Evolutionary conservation across 2,797 vertebrate species (phyloP), one percentile per base, ranked within the genome.

Genomic region (Valencia hispanica): DNA sequence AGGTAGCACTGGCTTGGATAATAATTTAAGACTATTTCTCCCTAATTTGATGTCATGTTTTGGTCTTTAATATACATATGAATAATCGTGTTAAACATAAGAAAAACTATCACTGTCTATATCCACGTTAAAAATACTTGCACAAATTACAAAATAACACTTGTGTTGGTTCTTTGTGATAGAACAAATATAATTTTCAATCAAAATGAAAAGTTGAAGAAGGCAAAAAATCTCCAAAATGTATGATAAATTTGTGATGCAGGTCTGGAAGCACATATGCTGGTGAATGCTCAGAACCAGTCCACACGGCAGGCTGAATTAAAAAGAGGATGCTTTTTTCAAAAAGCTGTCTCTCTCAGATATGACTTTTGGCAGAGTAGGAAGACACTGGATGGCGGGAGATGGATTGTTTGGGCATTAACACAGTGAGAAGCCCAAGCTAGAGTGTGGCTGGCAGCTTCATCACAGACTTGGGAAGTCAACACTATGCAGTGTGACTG

Each of bases 401-500:
- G 78, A 79, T 78, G 87, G 84, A 86, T 87, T 83, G 76, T 86
- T 82, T 61, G 85, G 75, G 85, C 86, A 82, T 91, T 86, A 89
- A 70, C 80, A 72, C 86, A 69, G 85, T 84, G 88, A 85, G 86
- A 88, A 86, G 88, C 85, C 88, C 71, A 73, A 75, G 70, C 85
- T 84, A 90, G 84, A 87, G 79, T 77, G 76, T 70, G 78, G 81
- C 87, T 86, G 88, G 86, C 86, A 87, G 81, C 84, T 68, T 84
- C 81, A 78, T 89, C 79, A 83, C 84, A 87, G 83, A 81, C 79
- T 88, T 83, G 81, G 79, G 80, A 88, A 85, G 82, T 73, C 74
- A 87, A 87, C 85, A 90, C 87, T 87, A 81, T 88, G 82, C 86
- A 87, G 70, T 74, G 73, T 78, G 87, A 88, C 86, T 88, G 82